A percentile compares a stretch with the other conserved stretches of the same genome.
phyloP scores from a whole-genome alignment of 2,113 vertebrate genomes.

The Morone saxatilis region DNA sequence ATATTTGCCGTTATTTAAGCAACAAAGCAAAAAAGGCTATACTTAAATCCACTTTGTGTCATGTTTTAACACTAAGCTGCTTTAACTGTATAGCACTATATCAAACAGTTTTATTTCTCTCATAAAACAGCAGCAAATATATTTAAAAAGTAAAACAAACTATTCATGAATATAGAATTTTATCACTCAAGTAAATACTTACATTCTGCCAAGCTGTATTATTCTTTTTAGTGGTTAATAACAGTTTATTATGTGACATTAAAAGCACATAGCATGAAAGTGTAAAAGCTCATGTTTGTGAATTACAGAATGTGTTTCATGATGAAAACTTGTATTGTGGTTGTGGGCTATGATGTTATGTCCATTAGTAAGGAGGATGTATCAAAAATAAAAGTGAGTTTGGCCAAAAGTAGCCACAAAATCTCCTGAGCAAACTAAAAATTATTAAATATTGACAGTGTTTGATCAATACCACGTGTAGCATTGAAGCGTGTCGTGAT shows the following conservation, averaged over 20 bases:
- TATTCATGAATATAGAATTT: slow-evolving; percentile 37
- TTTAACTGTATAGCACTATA: slow-evolving; percentile 6
- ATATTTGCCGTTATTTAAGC: slow-evolving; percentile 22
- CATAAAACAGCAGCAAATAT: slow-evolving; percentile 32
- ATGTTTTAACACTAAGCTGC: slow-evolving; percentile 31
- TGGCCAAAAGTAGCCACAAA: slow-evolving; percentile 3
- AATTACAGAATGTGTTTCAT: slow-evolving; percentile 14
- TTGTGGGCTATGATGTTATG: neutral
- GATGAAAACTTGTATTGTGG: neutral
- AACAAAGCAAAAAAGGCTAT: slow-evolving; percentile 5
- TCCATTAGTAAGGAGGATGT: neutral
- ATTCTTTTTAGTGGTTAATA: slow-evolving; percentile 15
- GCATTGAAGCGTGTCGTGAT: slow-evolving; percentile 14
- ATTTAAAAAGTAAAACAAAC: slow-evolving; percentile 27
- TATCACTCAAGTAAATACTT: slow-evolving; percentile 36
- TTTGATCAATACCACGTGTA: slow-evolving; percentile 38
- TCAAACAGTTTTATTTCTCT: slow-evolving; percentile 31
- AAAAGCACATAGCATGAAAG: neutral
- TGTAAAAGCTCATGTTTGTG: slow-evolving; percentile 9
- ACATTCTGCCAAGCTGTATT: neutral
- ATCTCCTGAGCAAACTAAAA: slow-evolving; percentile 19
- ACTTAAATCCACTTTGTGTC: slow-evolving; percentile 47
- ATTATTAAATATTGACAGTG: slow-evolving; percentile 37
- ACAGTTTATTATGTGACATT: slow-evolving; percentile 12
- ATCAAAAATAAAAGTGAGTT: slow-evolving; percentile 9